Evolutionary conservation across 1,140 invertebrate species (phyloP).

Genomic region (Ridgeia piscesae): DNA sequence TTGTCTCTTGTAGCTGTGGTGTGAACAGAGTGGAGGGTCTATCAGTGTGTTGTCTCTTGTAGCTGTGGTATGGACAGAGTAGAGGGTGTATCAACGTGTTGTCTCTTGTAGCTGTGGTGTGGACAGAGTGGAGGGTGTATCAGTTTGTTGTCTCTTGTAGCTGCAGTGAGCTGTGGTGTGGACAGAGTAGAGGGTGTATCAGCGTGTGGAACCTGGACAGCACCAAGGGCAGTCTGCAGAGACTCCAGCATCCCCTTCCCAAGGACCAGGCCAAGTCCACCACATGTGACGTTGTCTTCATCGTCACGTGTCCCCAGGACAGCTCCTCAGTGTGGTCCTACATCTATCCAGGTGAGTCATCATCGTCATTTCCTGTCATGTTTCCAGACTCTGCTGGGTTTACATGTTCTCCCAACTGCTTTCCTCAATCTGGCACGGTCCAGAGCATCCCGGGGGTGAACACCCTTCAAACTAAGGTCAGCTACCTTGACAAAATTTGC

Average conservation of each 20-base stretch:
- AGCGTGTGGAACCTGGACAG: conserved; percentile 20
- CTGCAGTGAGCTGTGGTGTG: conserved; percentile 24
- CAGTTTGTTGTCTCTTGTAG: background rate
- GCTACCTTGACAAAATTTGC: too few species aligned
- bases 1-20: background rate
- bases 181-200: conserved; percentile 11
- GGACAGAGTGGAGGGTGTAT: background rate
- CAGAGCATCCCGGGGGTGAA: too few species aligned
- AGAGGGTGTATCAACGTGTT: background rate
- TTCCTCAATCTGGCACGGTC: too few species aligned
- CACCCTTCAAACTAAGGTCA: too few species aligned
- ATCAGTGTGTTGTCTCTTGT: background rate
- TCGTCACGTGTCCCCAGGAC: background rate
- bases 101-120: background rate
- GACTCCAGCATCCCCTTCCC: background rate
- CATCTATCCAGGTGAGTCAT: conserved; percentile 13
- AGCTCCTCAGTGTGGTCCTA: conserved; percentile 17
- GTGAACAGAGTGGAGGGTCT: background rate
- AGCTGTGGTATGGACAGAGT: background rate
- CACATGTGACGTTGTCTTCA: background rate
- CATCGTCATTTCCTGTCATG: too few species aligned
- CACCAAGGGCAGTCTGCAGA: background rate
- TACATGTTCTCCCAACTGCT: too few species aligned
- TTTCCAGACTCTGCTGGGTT: too few species aligned
- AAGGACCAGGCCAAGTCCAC: too few species aligned